Base-by-base conservation (phyloP, 2,113 vertebrate genomes). In the Labeo rohita region DNA sequence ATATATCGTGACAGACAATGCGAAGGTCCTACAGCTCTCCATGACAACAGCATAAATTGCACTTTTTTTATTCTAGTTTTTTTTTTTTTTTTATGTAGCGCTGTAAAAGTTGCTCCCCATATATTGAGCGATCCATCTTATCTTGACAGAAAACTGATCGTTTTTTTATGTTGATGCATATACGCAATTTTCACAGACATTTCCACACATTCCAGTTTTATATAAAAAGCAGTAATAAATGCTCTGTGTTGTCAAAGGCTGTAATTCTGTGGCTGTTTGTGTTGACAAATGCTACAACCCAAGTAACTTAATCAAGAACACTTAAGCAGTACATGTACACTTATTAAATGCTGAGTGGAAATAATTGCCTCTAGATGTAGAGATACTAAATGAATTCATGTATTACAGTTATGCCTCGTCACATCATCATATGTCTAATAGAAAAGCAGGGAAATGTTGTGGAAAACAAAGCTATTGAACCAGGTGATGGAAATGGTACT, bases 11-110 rank as follows among this genome's bases (percentile, higher is more conserved):
- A 92, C 93, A 92, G 87, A 83, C 80, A 83, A 84, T 83, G 74
- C 91, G 93, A 90, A 73, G 88, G 84, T 91, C 90, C 89, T 89
- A 87, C 87, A 86, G 90, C 89, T 90, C 83, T 87, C 75, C 50
- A 56, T 93, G 91, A 94, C 91, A 93, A 93, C 86, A 63, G 89
- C 85, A 91, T 92, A 93, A 94, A 94, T 94, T 91, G 89, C 65
- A 70, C 47, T 50, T 82, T 52, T 68, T 68, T 65, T 66, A 45
- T 23, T 45, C 54, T 0, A 2, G 3, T 2, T 47, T 34, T 11
- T 21, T 10, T n/a, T n/a, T n/a, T 23, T 9, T 49, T 68, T 36
- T 86, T 92, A 93, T 92, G 92, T 93, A 90, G 91, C 92, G 90
- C 92, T 91, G 89, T 88, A 90, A 92, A 82, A 63, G 66, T 76